These are phyloP conservation scores for Platyscapa corneri DNA, from an alignment of 1,140 invertebrate species.

Conservation along the genomic window DNA sequence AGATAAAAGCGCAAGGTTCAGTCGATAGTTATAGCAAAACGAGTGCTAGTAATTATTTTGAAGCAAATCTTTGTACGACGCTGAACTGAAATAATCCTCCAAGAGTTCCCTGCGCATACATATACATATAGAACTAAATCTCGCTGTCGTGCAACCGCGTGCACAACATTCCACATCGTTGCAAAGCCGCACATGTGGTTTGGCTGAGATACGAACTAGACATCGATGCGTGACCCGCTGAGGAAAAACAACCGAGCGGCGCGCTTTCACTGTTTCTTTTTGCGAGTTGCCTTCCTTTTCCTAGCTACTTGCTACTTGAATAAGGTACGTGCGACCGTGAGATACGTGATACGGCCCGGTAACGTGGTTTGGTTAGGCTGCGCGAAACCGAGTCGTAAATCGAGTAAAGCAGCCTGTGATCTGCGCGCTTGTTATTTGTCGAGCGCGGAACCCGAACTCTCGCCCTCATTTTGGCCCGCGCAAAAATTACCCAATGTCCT, in stretches of 20 bases:
- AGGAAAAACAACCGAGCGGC: neutral
- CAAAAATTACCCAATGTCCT: neutral
- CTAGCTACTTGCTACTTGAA: too few relatives aligned
- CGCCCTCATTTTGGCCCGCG: neutral
- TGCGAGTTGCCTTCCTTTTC: neutral
- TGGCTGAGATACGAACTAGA: neutral
- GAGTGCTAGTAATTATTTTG: neutral
- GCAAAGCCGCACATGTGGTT: neutral
- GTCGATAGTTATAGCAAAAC: neutral
- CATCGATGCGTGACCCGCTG: neutral
- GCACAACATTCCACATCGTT: slow-evolving; percentile 10
- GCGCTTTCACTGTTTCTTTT: slow-evolving; percentile 1
- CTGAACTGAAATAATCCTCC: neutral
- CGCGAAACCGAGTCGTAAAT: neutral
- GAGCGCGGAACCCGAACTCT: too few relatives aligned
- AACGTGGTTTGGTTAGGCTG: neutral
- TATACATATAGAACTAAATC: too few relatives aligned
- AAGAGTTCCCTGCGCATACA: too few relatives aligned
- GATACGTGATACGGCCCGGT: neutral
- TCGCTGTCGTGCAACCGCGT: neutral
- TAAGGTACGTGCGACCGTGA: neutral
- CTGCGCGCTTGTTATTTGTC: too few relatives aligned
- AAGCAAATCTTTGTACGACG: neutral
- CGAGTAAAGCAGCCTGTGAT: too few relatives aligned
- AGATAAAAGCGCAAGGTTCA: too few relatives aligned